These are phyloP conservation scores for Acronicta aceris DNA, from an alignment of 2,888 invertebrate species.

Conservation along the genomic window DNA sequence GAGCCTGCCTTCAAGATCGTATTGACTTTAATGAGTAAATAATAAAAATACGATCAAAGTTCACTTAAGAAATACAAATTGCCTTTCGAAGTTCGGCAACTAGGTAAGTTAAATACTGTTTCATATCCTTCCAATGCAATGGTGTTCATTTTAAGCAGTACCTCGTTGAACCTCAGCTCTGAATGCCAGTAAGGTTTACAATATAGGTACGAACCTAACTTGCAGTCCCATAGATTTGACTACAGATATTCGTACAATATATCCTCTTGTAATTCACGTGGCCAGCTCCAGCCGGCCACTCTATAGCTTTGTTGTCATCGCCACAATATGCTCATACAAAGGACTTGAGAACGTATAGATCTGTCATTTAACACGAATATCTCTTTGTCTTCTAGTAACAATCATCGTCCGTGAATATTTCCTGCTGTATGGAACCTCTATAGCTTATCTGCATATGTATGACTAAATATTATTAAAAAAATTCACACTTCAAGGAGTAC, in stretches of 20 bases:
- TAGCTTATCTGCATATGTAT: slow-evolving; percentile 3
- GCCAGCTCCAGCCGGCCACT: slow-evolving; percentile 26
- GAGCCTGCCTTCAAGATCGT: no score
- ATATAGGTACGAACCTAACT: slow-evolving; percentile 19
- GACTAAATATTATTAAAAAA: neutral
- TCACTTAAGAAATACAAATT: no score
- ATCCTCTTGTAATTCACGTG: slow-evolving; percentile 29
- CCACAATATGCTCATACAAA: slow-evolving; percentile 44
- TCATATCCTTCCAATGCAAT: neutral
- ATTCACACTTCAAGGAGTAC: neutral
- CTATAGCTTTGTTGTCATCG: slow-evolving; percentile 26
- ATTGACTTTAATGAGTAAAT: no score
- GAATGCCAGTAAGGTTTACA: slow-evolving; percentile 11
- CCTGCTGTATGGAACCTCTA: slow-evolving; percentile 8
- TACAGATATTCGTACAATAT: slow-evolving; percentile 20
- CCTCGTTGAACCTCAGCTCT: slow-evolving; percentile 9
- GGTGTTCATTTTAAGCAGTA: neutral
- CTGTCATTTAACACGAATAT: slow-evolving; percentile 29
- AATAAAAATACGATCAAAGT: no score
- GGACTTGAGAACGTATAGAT: slow-evolving; percentile 32
- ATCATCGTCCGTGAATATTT: slow-evolving; percentile 16
- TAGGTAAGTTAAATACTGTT: no score
- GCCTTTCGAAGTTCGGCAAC: no score
- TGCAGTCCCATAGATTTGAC: slow-evolving; percentile 33
- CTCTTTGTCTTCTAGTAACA: slow-evolving; percentile 42